phyloP scores from a whole-genome alignment of 2,888 invertebrate species.

The Prionchulus punctatus region DNA sequence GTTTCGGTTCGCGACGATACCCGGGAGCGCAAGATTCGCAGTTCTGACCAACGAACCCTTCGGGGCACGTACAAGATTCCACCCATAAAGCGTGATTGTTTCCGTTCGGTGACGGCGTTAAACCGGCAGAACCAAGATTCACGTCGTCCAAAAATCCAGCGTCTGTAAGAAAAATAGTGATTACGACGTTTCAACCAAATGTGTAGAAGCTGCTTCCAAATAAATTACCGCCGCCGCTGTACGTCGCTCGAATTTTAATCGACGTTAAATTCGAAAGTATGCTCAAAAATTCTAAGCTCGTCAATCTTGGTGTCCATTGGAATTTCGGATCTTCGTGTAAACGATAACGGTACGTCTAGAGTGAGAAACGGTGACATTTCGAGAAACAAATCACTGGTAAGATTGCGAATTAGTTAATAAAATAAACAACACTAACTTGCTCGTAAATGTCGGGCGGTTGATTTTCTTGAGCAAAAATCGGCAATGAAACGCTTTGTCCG shows the following conservation, averaged over 20 bases:
- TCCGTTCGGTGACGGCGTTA: conserved; percentile 28
- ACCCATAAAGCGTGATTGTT: conserved; percentile 60
- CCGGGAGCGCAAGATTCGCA: conserved; percentile 95
- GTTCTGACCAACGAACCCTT: conserved; percentile 64
- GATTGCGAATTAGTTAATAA: no score
- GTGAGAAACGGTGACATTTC: not conserved
- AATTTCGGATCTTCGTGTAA: conserved; percentile 78
- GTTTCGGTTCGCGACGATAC: conserved; percentile 72
- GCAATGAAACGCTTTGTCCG: conserved; percentile 56
- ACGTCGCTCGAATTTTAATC: conserved; percentile 81
- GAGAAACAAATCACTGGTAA: no score
- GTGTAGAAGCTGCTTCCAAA: not conserved
- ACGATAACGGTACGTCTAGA: conserved; percentile 57
- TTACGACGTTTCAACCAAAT: not conserved
- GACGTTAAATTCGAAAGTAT: conserved; percentile 81
- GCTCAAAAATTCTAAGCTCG: conserved; percentile 72
- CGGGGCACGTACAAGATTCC: conserved; percentile 79
- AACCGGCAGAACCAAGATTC: conserved; percentile 66
- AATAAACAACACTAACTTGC: conserved; percentile 43
- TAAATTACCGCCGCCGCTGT: conserved; percentile 52
- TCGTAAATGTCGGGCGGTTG: conserved; percentile 50
- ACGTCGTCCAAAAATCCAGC: conserved; percentile 76
- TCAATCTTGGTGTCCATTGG: conserved; percentile 80
- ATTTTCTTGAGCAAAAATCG: conserved; percentile 82
- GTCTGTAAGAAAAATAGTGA: conserved; percentile 40